A percentile compares a stretch with the other conserved stretches of the same genome.
phyloP scores from a whole-genome alignment of 2,113 vertebrate genomes.

The Pitta sordida region DNA sequence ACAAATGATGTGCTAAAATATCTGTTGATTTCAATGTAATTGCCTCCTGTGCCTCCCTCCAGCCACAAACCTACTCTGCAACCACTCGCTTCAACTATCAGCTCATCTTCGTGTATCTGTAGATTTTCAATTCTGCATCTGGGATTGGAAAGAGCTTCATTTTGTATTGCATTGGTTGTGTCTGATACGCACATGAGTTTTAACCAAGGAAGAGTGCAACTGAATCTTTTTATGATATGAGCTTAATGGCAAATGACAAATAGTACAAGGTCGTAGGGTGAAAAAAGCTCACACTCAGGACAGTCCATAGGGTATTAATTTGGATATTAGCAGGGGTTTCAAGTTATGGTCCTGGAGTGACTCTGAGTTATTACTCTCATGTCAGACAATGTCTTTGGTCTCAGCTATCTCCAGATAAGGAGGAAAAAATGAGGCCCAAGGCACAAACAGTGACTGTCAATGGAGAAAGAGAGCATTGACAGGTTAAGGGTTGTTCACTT shows the following conservation, averaged over 20 bases:
- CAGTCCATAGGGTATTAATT: not conserved
- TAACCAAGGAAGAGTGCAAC: not conserved
- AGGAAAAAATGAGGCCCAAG: not conserved
- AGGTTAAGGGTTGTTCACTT: not conserved
- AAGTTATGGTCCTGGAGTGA: not conserved
- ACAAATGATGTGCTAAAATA: not conserved
- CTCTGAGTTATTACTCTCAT: not conserved
- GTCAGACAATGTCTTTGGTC: not conserved
- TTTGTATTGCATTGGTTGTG: not conserved
- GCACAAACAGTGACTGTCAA: not conserved
- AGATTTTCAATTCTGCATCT: not conserved
- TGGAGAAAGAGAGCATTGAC: not conserved
- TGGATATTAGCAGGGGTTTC: not conserved
- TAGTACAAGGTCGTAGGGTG: not conserved
- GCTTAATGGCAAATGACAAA: not conserved
- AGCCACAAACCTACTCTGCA: not conserved
- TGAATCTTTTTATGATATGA: not conserved
- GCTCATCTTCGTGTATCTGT: not conserved
- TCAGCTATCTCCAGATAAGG: not conserved
- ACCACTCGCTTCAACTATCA: not conserved
- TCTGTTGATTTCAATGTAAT: not conserved
- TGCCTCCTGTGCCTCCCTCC: not conserved
- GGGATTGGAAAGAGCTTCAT: not conserved
- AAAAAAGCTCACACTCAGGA: not conserved
- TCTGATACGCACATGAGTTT: not conserved